Percentiles rank a stretch among this genome's conserved stretches.
These are phyloP conservation scores for Prenolepis imparis DNA, from an alignment of 2,888 invertebrate genomes.

Conservation along the genomic window DNA sequence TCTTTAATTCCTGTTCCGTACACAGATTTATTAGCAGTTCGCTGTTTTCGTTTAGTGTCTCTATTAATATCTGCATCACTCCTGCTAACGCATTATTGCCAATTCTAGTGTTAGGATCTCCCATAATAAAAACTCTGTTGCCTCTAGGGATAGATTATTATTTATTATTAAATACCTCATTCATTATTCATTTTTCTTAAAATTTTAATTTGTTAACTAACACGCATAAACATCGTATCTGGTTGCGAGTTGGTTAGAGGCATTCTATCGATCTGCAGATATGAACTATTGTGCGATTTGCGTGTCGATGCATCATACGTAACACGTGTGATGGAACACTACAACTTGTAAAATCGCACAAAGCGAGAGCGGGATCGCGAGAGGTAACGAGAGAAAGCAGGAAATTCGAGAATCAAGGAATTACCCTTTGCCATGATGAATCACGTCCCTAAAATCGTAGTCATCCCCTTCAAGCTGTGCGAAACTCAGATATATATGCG, in stretches of 20 bases:
- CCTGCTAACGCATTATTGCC: too few species aligned
- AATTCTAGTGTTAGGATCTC: too few species aligned
- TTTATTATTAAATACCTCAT: background rate
- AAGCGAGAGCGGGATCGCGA: background rate
- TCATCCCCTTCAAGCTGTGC: slow-evolving; percentile 43
- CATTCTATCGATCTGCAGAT: background rate
- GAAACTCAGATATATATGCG: slow-evolving; percentile 44
- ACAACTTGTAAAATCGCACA: background rate
- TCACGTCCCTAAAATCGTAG: slow-evolving; percentile 54
- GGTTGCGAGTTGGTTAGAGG: background rate
- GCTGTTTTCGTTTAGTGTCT: too few species aligned
- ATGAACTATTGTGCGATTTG: background rate
- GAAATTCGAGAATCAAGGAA: slow-evolving; percentile 67
- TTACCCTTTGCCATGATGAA: slow-evolving; percentile 49
- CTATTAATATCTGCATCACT: too few species aligned
- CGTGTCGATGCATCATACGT: background rate
- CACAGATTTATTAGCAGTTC: too few species aligned
- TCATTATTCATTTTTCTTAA: background rate
- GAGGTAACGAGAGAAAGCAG: slow-evolving; percentile 24
- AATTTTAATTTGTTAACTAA: background rate
- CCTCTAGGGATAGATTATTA: too few species aligned
- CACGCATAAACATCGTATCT: background rate
- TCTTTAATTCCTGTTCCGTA: too few species aligned
- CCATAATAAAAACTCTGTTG: too few species aligned
- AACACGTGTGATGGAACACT: background rate